phyloP scores from a whole-genome alignment of 2,888 invertebrate genomes.

The Julus scandinavius region DNA sequence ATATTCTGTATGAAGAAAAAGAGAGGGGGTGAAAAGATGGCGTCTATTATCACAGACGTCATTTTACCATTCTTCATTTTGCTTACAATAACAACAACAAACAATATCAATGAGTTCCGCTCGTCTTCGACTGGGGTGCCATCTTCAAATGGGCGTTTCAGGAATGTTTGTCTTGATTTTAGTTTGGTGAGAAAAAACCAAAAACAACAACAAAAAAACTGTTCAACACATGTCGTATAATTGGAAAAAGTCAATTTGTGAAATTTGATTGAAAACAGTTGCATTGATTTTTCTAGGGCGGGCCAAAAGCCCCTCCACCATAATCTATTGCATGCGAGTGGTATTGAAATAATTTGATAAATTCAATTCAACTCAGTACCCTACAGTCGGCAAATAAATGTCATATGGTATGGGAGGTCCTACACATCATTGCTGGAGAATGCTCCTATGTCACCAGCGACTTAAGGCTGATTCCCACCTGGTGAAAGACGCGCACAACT shows the following conservation, averaged over 20 bases:
- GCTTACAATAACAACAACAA: background rate
- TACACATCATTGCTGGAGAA: too few species aligned
- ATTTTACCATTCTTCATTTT: conserved; percentile 10
- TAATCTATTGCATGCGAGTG: too few species aligned
- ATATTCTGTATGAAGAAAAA: background rate
- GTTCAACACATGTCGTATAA: background rate
- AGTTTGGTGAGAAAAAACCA: background rate
- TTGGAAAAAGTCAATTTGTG: background rate
- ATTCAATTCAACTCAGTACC: too few species aligned
- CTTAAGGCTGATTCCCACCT: too few species aligned
- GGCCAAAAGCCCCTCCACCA: background rate
- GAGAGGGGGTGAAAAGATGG: background rate
- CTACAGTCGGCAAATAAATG: too few species aligned
- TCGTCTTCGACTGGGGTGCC: background rate
- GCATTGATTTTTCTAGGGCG: background rate
- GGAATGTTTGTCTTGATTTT: conserved; percentile 10
- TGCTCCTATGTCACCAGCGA: too few species aligned
- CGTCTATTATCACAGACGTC: background rate
- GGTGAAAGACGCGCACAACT: too few species aligned
- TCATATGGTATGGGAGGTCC: too few species aligned
- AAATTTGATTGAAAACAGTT: background rate
- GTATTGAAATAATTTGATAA: too few species aligned
- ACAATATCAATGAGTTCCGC: conserved; percentile 39
- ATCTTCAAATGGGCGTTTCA: background rate
- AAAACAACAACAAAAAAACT: background rate